Evolutionary conservation across 2,113 vertebrate species (phyloP), one percentile per base, ranked within the genome.

Genomic region (Talpa occidentalis): DNA sequence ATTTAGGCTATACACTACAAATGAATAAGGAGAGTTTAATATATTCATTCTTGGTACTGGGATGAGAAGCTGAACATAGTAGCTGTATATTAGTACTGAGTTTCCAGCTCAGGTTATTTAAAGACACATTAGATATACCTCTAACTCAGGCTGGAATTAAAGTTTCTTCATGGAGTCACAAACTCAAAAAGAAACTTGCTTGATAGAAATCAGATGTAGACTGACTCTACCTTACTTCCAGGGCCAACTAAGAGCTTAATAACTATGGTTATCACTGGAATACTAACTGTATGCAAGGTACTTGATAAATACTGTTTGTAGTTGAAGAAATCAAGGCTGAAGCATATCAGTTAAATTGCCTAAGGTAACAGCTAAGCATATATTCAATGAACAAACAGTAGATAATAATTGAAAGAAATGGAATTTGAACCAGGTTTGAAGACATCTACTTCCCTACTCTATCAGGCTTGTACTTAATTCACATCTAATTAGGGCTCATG

Each of bases 141-240:
- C 24, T 87, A 92, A 94, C 28, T 93, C 47, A 42, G 4, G 40
- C 15, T 72, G 3, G 8, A 78, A 66, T 81, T 76, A 78, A 73
- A 78, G 81, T 89, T 87, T 54, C 30, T 95, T 90, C 49, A 28
- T 37, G 16, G 21, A 95, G 10, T 73, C 28, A 88, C 10, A 93
- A 89, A 91, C 81, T 5, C 22, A 60, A 72, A 82, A 85, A 74
- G 49, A 90, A 87, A 70, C 17, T 26, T 94, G 44, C 52, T 62
- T 92, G 15, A 89, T 1, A 72, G 67, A 67, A 81, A 94, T 66
- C 26, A 73, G 26, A 86, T 69, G 30, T 22, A 89, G 26, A 10
- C 64, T 56, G 10, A 52, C 19, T 47, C 66, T 11, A 92, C 15
- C 32, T 88, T 80, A 44, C 54, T 70, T 88, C 49, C 42, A 94